A percentile compares a stretch with the other conserved stretches of the same genome.
Conservation (phyloP, 2,888 invertebrate species). For the Ormyrus nitidulus region DNA sequence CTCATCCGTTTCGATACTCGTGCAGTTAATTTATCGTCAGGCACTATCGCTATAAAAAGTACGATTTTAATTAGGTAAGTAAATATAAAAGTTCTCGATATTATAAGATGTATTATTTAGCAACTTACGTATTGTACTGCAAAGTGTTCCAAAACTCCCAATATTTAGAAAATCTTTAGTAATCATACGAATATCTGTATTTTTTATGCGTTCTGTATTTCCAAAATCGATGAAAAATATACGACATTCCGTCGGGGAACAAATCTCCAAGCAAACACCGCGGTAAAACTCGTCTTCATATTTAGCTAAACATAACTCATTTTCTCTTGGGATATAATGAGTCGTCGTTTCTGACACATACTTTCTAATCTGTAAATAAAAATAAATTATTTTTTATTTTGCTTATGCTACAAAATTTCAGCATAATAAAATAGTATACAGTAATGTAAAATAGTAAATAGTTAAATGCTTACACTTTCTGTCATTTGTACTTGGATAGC, state of each 20-base stretch:
- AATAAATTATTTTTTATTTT: not conserved
- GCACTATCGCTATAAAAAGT: constrained; percentile 57
- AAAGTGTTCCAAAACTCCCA: constrained; percentile 61
- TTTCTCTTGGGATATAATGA: constrained; percentile 68
- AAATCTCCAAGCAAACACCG: constrained; percentile 63
- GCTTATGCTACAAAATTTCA: too few species aligned
- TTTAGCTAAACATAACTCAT: constrained; percentile 70
- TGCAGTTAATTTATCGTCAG: constrained; percentile 49
- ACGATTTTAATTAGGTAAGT: not conserved
- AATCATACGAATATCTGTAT: constrained; percentile 68
- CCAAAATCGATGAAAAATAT: constrained; percentile 72
- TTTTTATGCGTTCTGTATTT: constrained; percentile 64
- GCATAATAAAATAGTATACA: too few species aligned
- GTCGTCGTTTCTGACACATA: constrained; percentile 63
- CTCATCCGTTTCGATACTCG: constrained; percentile 20
- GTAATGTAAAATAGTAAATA: constrained; percentile 16
- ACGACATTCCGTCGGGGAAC: constrained; percentile 54
- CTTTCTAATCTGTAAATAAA: constrained; percentile 41
- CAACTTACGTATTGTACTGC: constrained; percentile 64
- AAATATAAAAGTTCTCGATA: not conserved
- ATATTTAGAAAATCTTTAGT: constrained; percentile 68
- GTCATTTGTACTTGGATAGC: constrained; percentile 45
- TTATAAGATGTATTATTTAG: constrained; percentile 10
- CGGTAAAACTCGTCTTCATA: constrained; percentile 68
- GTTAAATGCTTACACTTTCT: constrained; percentile 36